Evolutionary conservation across 30 jellyfish, hydroid and myxozoan species (phyloP).

Genomic region (Aurelia aurita complex sp. Pacific): DNA sequence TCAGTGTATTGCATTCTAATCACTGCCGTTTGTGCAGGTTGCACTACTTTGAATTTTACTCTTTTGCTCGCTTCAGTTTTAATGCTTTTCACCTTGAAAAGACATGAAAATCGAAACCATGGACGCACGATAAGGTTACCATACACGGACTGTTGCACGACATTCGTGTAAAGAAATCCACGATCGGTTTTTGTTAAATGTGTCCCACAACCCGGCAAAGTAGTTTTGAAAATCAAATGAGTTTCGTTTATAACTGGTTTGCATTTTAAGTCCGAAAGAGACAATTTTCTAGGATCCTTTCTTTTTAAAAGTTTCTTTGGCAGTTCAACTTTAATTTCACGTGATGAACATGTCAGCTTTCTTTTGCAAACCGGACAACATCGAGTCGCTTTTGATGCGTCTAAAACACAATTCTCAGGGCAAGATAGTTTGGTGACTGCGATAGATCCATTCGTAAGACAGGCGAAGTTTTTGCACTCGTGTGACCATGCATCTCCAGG

Average conservation of each 20-base stretch:
- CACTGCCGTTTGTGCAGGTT: neutral
- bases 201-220: slow-evolving; percentile 38
- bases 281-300: neutral
- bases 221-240: slow-evolving; percentile 34
- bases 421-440: neutral
- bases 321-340: slow-evolving; percentile 28
- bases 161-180: slow-evolving; percentile 27
- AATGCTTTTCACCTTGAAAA: neutral
- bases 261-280: slow-evolving; percentile 35
- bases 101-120: slow-evolving; percentile 39
- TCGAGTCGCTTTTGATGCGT: neutral
- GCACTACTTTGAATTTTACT: slow-evolving; percentile 11
- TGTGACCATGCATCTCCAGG: slow-evolving; percentile 13
- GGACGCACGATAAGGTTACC: slow-evolving; percentile 26
- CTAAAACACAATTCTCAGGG: neutral
- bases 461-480: neutral
- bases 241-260: slow-evolving; percentile 21
- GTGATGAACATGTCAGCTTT: slow-evolving; percentile 23
- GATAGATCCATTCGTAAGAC: neutral
- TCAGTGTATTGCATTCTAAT: slow-evolving; percentile 37
- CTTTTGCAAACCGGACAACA: slow-evolving; percentile 52
- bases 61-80: neutral
- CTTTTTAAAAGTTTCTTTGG: slow-evolving; percentile 32
- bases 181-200: slow-evolving; percentile 1
- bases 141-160: slow-evolving; percentile 21